Evolutionary conservation across 2,113 vertebrate genomes (phyloP), one percentile per base, ranked within the genome.

Genomic region (Enhydra lutris): DNA sequence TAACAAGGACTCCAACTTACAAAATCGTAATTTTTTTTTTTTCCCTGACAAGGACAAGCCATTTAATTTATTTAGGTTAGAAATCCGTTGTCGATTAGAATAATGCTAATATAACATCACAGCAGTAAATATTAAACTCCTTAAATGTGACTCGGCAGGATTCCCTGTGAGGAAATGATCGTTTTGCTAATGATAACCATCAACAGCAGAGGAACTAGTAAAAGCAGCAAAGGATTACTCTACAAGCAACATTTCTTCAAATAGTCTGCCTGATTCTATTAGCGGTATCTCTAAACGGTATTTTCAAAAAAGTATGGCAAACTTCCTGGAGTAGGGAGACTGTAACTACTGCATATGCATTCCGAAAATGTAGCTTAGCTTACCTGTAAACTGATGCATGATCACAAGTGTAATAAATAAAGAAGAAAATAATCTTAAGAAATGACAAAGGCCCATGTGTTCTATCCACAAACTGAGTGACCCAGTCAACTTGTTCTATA

Each of bases 1-100:
- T 97, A 81, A 83, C 13, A 2, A 69, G 80, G 20, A 82, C 83
- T 97, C 73, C 34, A 92, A 81, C 59, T 94, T 92, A 65, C 13
- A 2, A 3, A 95, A 0, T 36, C n/a, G 61, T 96, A 45, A 39
- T 74, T 29, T 21, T n/a, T 50, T n/a, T 50, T 76, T 45, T 39
- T 42, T 42, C 42, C 34, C 45, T 73, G 34, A 26, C 36, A 96
- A 4, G 14, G 47, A 91, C 39, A 96, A 86, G 65, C 20, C 15
- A 65, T 50, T 94, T 89, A 55, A 34, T 69, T 45, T 96, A 2
- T 84, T 98, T 93, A 89, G 17, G 2, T 63, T 82, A 74, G 81
- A 69, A 84, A 80, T 80, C 5, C 47, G 81, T 71, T 81, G 34
- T 39, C 57, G 26, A 11, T 21, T 36, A 15, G 24, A 80, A 81